These are phyloP conservation scores for Lytechinus variegatus DNA, from an alignment of 35 echinoderm and acorn worm species.

Conservation along the genomic window DNA sequence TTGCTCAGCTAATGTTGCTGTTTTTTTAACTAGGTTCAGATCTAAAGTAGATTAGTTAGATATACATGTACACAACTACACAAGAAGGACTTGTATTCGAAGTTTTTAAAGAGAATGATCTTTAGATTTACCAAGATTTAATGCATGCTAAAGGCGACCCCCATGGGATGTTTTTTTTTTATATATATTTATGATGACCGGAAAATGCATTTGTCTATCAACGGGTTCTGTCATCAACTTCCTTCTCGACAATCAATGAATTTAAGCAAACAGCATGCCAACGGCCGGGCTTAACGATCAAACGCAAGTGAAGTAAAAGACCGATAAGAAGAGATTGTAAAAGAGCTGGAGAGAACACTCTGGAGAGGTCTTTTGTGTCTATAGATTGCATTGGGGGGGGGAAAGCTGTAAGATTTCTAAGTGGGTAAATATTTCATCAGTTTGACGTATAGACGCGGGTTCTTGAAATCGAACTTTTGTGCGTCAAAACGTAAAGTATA, in stretches of 20 bases:
- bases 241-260: not conserved
- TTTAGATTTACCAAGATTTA: too few species aligned
- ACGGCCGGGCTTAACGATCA: not conserved
- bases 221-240: not conserved
- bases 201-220: not conserved
- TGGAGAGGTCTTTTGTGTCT: not conserved
- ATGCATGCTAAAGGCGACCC: too few species aligned
- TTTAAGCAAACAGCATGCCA: not conserved
- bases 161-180: not conserved
- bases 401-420: not conserved
- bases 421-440: not conserved
- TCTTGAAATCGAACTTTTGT: too few species aligned
- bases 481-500: too few species aligned
- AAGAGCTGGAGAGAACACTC: not conserved
- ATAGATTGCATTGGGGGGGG: not conserved
- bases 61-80: too few species aligned
- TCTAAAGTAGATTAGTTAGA: too few species aligned
- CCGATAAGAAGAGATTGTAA: not conserved
- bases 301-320: not conserved
- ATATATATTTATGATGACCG: not conserved
- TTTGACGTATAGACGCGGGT: not conserved
- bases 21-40: too few species aligned
- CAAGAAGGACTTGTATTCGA: too few species aligned
- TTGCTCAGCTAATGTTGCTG: too few species aligned
- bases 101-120: too few species aligned